phyloP scores from a whole-genome alignment of 2,888 invertebrate genomes.

The Drosophila prostipennis region DNA sequence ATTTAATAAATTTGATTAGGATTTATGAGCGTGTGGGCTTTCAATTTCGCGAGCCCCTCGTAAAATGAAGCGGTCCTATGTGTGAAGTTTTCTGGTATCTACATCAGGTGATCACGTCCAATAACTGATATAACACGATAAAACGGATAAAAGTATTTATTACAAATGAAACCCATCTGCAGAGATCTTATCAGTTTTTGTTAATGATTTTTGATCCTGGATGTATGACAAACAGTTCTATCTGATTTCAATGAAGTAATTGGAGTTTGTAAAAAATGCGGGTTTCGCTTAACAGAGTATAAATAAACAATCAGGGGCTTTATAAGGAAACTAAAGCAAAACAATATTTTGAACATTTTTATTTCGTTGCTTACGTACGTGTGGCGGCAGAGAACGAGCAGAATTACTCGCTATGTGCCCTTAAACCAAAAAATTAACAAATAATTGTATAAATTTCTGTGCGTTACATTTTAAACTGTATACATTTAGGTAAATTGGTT shows the following conservation, averaged over 20 bases:
- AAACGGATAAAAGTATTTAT: not conserved
- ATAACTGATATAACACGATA: slow-evolving; percentile 1
- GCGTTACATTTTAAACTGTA: not conserved
- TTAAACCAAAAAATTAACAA: not conserved
- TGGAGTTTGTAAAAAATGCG: not conserved
- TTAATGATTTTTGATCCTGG: not conserved
- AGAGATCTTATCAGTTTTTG: not conserved
- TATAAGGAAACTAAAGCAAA: not conserved
- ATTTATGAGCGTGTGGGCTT: slow-evolving; percentile 69
- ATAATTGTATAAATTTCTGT: no score
- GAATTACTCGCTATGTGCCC: no score
- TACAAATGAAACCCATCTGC: not conserved
- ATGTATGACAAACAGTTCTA: not conserved
- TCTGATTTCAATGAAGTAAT: not conserved
- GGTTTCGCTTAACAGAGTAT: not conserved
- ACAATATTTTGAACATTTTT: no score
- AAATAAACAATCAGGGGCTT: not conserved
- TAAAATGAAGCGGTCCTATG: slow-evolving; percentile 10
- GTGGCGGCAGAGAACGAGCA: no score
- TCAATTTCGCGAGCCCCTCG: slow-evolving; percentile 26
- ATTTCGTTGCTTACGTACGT: no score
- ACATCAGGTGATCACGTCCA: slow-evolving; percentile 27
- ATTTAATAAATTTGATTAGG: slow-evolving; percentile 82
- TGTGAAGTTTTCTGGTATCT: slow-evolving; percentile 3
- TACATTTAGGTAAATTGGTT: no score